Conservation (phyloP, 2,888 invertebrate species). For the Brachyptera risi region DNA sequence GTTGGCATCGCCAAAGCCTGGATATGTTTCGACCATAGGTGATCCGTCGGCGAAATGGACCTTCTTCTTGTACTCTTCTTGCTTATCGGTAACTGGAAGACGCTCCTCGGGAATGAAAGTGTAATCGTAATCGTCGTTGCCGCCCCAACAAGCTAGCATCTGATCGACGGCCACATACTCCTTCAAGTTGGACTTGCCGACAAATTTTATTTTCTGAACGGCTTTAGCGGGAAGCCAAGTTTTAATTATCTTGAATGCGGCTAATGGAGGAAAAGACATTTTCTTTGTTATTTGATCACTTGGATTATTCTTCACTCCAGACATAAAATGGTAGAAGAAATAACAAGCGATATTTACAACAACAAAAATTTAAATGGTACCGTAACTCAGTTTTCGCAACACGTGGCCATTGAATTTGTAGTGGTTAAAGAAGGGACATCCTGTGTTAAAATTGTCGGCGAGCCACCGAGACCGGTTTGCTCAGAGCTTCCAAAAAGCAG, state of each 20-base stretch:
- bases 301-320: too few relatives aligned
- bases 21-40: conserved; percentile 49
- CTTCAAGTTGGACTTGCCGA: conserved; percentile 67
- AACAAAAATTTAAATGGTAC: too few relatives aligned
- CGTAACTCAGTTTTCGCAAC: too few relatives aligned
- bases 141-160: conserved; percentile 76
- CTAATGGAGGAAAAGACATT: conserved; percentile 48
- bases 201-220: conserved; percentile 81
- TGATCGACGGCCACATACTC: conserved; percentile 71
- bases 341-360: too few relatives aligned
- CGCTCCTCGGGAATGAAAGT: conserved; percentile 60
- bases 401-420: too few relatives aligned
- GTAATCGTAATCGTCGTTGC: conserved; percentile 67
- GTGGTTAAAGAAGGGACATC: too few relatives aligned
- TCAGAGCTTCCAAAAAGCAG: too few relatives aligned
- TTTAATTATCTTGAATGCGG: conserved; percentile 89
- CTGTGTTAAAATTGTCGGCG: too few relatives aligned
- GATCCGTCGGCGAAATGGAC: conserved; percentile 61
- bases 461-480: too few relatives aligned
- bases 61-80: conserved; percentile 37
- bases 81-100: conserved; percentile 34
- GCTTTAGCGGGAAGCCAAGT: conserved; percentile 82
- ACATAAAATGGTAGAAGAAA: too few relatives aligned
- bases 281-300: too few relatives aligned
- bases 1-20: conserved; percentile 35